These are phyloP conservation scores for Andrena fulva DNA, from an alignment of 2,888 invertebrate genomes.

Conservation along the genomic window DNA sequence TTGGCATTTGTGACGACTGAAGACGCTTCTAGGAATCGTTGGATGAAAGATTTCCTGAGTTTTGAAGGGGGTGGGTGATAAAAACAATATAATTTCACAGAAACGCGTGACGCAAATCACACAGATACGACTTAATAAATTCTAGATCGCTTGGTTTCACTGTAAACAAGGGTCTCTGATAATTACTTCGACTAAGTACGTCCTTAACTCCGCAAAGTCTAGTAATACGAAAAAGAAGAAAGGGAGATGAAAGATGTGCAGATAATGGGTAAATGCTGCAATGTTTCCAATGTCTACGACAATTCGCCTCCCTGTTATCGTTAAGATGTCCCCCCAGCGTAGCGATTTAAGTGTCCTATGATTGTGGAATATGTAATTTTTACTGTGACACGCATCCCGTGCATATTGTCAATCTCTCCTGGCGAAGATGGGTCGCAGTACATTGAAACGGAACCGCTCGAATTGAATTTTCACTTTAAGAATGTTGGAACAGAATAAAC, in stretches of 20 bases:
- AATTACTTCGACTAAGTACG: not conserved
- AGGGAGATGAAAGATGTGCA: not conserved
- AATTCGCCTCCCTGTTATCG: conserved; percentile 13
- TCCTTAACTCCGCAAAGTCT: conserved; percentile 3
- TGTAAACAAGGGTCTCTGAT: not conserved
- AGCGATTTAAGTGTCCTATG: conserved; percentile 33
- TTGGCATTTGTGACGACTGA: not conserved
- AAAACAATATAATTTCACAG: not conserved
- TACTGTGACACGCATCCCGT: conserved; percentile 37
- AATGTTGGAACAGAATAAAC: conserved; percentile 54
- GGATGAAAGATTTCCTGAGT: not conserved
- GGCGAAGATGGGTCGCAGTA: conserved; percentile 35
- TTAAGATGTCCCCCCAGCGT: not conserved
- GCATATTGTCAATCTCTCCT: conserved; percentile 39
- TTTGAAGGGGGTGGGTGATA: not conserved
- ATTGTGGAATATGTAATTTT: conserved; percentile 50
- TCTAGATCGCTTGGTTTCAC: conserved; percentile 5
- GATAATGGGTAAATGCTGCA: not conserved
- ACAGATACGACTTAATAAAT: not conserved
- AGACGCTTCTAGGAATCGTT: not conserved
- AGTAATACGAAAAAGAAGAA: not conserved
- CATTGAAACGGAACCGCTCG: conserved; percentile 43
- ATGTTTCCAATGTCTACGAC: conserved; percentile 20
- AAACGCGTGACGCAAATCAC: not conserved
- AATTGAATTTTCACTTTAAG: conserved; percentile 56